Evolutionary conservation across 2,113 vertebrate genomes (phyloP).

Genomic region (Silurus meridionalis): DNA sequence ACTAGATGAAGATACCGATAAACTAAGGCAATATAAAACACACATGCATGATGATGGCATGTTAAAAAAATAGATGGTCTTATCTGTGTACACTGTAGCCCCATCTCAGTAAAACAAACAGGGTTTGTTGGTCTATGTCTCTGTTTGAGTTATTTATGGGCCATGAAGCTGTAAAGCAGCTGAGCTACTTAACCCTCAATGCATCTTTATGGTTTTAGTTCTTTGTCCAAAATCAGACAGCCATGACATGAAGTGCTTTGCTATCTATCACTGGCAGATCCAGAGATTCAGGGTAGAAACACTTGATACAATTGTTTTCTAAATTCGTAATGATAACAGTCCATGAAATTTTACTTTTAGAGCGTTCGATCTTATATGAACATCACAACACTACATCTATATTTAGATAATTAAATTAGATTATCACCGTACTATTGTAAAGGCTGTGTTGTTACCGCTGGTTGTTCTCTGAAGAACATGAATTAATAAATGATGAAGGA

Average conservation of each 20-base stretch:
- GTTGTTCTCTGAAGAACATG: neutral
- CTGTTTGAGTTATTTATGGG: constrained; percentile 24
- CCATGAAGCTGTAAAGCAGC: constrained; percentile 29
- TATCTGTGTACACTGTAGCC: constrained; percentile 33
- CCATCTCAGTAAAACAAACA: constrained; percentile 43
- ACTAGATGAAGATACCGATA: neutral
- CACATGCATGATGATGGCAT: neutral
- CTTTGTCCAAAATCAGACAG: neutral
- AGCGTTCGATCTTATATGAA: neutral
- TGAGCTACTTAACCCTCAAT: constrained; percentile 15
- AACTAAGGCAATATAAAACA: neutral
- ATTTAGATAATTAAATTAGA: neutral
- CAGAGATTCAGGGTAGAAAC: neutral
- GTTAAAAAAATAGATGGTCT: neutral
- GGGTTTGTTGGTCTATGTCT: constrained; percentile 2
- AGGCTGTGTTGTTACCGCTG: neutral
- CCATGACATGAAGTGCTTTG: neutral
- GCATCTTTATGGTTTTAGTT: neutral
- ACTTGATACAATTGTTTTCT: neutral
- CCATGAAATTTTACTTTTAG: neutral
- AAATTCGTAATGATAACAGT: neutral
- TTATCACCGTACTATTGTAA: neutral
- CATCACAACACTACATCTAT: neutral
- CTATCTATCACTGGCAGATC: neutral
- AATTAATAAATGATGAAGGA: neutral